Conservation (phyloP, 2,113 vertebrate species). For the Acrocephalus kingi region DNA sequence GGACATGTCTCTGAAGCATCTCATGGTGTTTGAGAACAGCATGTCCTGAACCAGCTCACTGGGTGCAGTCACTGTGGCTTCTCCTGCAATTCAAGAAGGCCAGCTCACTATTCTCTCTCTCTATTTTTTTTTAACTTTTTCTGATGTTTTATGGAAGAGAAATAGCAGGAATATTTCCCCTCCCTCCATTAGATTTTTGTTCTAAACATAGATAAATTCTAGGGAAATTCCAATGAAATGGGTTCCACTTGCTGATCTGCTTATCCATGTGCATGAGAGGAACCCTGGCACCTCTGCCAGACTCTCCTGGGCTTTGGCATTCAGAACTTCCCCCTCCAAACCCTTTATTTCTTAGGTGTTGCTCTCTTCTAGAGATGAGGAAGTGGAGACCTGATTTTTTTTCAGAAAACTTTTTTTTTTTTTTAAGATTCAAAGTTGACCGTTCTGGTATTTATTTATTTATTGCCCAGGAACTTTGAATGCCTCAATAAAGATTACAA, state of each 20-base stretch:
- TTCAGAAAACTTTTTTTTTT: background rate
- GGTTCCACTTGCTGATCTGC: background rate
- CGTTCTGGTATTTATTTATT: background rate
- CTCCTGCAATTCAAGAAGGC: background rate
- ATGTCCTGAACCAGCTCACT: background rate
- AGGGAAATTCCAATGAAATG: background rate
- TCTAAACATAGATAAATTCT: background rate
- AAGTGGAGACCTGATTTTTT: background rate
- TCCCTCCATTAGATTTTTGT: background rate
- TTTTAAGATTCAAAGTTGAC: background rate
- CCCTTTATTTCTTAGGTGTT: background rate
- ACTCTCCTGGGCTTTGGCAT: background rate
- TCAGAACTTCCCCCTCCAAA: background rate
- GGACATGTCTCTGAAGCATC: background rate
- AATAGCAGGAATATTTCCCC: background rate
- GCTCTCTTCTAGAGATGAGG: background rate
- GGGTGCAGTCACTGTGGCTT: background rate
- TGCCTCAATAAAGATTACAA: conserved; percentile 41
- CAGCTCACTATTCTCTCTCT: background rate
- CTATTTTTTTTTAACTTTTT: background rate
- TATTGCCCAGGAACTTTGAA: conserved; percentile 21
- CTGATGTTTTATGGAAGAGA: background rate
- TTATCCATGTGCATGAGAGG: background rate
- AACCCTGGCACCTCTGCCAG: background rate
- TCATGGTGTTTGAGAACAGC: background rate